Percentiles rank a stretch among this genome's conserved stretches.
Evolutionary conservation across 1,140 invertebrate species (phyloP).

Genomic region (Atta texana): DNA sequence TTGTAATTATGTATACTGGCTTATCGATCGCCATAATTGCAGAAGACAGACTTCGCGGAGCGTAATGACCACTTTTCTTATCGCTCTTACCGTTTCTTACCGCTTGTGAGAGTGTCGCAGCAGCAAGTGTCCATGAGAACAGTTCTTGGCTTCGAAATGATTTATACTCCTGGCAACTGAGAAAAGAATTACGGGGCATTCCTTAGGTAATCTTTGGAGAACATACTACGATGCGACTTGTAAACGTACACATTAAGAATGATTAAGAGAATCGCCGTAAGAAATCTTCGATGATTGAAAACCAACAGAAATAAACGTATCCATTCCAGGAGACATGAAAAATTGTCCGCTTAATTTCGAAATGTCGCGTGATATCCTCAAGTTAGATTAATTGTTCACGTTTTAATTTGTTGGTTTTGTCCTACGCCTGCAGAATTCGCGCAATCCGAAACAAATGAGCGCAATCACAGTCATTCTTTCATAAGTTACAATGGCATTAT

Average conservation of each 20-base stretch:
- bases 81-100: constrained; percentile 40
- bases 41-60: constrained; percentile 32
- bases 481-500: constrained; percentile 22
- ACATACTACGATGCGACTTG: background rate
- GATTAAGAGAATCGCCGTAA: constrained; percentile 12
- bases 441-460: background rate
- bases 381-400: constrained; percentile 20
- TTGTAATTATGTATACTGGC: constrained; percentile 10
- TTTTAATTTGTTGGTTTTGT: constrained; percentile 32
- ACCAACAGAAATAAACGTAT: background rate
- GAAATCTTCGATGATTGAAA: constrained; percentile 16
- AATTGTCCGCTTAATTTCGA: constrained; percentile 29
- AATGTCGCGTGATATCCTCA: background rate
- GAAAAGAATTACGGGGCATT: constrained; percentile 56
- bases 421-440: background rate
- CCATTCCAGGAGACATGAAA: background rate
- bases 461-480: constrained; percentile 31
- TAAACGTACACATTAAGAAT: constrained; percentile 3
- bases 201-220: constrained; percentile 32
- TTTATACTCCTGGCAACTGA: constrained; percentile 47
- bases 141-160: constrained; percentile 45
- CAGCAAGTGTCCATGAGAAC: constrained; percentile 20
- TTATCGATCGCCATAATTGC: constrained; percentile 45
- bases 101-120: constrained; percentile 24
- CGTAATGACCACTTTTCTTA: constrained; percentile 63